Evolutionary conservation across 2,888 invertebrate species (phyloP), one percentile per base, ranked within the genome.

Genomic region (Cyclophora albipunctata): DNA sequence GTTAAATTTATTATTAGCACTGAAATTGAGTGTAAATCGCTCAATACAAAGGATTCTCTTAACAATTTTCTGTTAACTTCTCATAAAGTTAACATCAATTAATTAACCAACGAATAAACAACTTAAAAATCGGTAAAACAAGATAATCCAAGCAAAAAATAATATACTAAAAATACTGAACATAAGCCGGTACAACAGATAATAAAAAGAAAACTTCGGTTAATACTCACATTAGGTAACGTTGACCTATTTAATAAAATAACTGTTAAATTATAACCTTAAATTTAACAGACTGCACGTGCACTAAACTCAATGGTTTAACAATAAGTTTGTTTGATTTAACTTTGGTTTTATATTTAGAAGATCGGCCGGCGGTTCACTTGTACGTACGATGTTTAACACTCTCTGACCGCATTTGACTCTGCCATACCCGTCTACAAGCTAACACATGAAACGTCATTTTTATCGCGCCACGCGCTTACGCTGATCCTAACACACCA

Each of bases 381-480:
- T 69, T 67, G 67, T 67, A 59, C 58, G 63, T 52, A 63, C 68
- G 55, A 57, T 66, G 70, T 65, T 58, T 63, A 60, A 54, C 62
- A 62, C 61, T 63, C 60, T 69, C 56, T 65, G 62, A 61, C 62
- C 66, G 66, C 67, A 70, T 69, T 71, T 69, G 66, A 56, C 61
- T 62, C 62, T 60, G 37, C 5, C 5, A 4, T 37, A 20, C 37
- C 37, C 37, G 5, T 5, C 37, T 5, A 37, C 4, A 37, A 60
- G 58, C 66, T 65, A 54, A 56, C 59, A 57, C 61, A 64, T 60
- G 70, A 69, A 73, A 81, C 79, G 78, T 81, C 78, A 82, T 67
- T 66, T 70, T 72, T 71, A 79, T 76, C 76, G 71, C 71, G 64
- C 74, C 69, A 77, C 71, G 80, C 81, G 80, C 75, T 57, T 74